These are phyloP conservation scores for Argynnis bischoffii DNA, from an alignment of 2,888 invertebrate genomes.

Conservation along the genomic window DNA sequence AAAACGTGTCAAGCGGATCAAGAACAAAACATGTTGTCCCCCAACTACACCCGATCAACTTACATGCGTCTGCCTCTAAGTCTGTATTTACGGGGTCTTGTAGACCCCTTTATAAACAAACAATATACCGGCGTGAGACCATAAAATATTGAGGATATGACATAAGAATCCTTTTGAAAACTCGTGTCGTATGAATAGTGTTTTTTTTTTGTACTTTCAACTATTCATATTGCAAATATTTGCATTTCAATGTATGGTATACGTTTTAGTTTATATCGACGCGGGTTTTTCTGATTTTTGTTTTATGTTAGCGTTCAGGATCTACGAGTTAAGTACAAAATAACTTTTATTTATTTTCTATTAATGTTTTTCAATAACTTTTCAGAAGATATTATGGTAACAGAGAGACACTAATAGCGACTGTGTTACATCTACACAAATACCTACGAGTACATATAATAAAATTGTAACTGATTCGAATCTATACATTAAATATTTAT, in stretches of 20 bases:
- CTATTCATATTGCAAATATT: conserved; percentile 34
- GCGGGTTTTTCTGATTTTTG: neutral
- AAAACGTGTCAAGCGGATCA: conserved; percentile 45
- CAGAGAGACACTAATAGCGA: too few species aligned
- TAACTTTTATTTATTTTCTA: too few species aligned
- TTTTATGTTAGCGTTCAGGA: conserved; percentile 2
- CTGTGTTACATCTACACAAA: too few species aligned
- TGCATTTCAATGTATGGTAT: conserved; percentile 33
- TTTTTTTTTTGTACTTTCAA: conserved; percentile 28
- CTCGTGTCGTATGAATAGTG: conserved; percentile 35
- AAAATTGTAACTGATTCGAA: too few species aligned
- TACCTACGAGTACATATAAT: too few species aligned
- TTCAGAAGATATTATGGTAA: too few species aligned
- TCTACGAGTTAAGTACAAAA: too few species aligned
- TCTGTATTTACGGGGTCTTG: neutral
- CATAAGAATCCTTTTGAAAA: conserved; percentile 44
- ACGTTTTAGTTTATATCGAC: neutral
- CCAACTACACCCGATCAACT: conserved; percentile 34
- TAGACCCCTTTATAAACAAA: conserved; percentile 34
- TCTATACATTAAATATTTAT: too few species aligned
- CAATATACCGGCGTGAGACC: conserved; percentile 39
- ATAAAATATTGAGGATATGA: conserved; percentile 44
- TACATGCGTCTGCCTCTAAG: conserved; percentile 7
- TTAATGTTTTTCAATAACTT: too few species aligned
- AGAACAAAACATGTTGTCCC: conserved; percentile 58